Percentiles rank a stretch among this genome's conserved stretches.
Evolutionary conservation across 2,888 invertebrate species (phyloP).

Genomic region (Andricus curvator): DNA sequence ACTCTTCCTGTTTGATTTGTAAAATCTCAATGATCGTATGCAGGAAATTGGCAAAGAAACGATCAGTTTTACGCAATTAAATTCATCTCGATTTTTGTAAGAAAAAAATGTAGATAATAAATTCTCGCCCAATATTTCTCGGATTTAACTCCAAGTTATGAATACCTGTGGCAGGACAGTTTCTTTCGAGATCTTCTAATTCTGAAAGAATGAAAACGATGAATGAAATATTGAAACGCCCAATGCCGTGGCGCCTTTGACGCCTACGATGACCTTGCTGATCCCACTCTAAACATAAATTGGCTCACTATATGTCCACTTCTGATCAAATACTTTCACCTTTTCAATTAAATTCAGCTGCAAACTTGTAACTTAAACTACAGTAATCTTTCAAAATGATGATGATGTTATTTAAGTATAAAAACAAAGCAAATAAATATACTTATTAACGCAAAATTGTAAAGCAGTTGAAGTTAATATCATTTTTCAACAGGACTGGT

Average conservation of each 20-base stretch:
- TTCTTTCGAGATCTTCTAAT: background rate
- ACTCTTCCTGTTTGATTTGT: background rate
- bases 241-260: background rate
- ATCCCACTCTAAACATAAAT: conserved; percentile 5
- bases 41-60: background rate
- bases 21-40: background rate
- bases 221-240: conserved; percentile 2
- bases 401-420: background rate
- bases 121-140: background rate
- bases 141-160: no score
- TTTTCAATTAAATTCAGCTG: background rate
- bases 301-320: background rate
- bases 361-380: background rate
- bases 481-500: background rate
- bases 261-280: background rate
- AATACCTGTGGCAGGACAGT: background rate
- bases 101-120: background rate
- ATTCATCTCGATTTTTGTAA: background rate
- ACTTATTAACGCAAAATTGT: background rate
- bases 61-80: background rate
- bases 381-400: background rate
- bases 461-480: background rate
- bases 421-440: background rate
- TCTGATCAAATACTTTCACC: conserved; percentile 5
- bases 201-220: background rate